These are phyloP conservation scores for Cheilosia grossa DNA, from an alignment of 2,888 invertebrate genomes.

Conservation along the genomic window DNA sequence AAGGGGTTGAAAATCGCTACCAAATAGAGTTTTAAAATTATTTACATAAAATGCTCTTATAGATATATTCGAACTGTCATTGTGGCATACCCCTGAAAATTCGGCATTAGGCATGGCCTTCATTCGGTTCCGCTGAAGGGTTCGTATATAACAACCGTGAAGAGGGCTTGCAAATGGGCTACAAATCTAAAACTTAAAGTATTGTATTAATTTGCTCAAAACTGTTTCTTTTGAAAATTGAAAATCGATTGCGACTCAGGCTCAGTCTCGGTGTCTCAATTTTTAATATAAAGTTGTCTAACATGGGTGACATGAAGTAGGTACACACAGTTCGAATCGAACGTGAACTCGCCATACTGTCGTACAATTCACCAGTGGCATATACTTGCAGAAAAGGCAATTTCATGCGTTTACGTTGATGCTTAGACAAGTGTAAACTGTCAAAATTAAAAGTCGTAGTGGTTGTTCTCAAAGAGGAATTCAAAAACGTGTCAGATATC, in stretches of 20 bases:
- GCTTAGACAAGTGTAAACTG: constrained; percentile 62
- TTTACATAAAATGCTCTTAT: constrained; percentile 49
- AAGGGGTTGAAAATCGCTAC: constrained; percentile 57
- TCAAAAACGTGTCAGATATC: constrained; percentile 42
- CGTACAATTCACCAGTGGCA: constrained; percentile 39
- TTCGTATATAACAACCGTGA: constrained; percentile 14
- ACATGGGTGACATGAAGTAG: constrained; percentile 51
- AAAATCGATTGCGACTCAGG: constrained; percentile 16
- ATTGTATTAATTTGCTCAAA: constrained; percentile 53
- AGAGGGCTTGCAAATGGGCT: constrained; percentile 38
- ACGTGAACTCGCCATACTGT: constrained; percentile 55
- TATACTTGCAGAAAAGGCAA: constrained; percentile 27
- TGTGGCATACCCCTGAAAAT: constrained; percentile 37
- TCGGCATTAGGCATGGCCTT: constrained; percentile 48
- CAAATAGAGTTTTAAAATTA: constrained; percentile 63
- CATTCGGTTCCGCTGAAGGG: constrained; percentile 19
- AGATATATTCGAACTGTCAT: neutral
- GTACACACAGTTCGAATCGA: constrained; percentile 15
- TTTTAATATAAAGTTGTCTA: constrained; percentile 72
- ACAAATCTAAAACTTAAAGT: constrained; percentile 56
- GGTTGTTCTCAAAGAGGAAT: constrained; percentile 31
- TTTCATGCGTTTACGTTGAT: constrained; percentile 37
- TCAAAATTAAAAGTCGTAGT: constrained; percentile 53
- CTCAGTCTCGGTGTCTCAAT: constrained; percentile 31
- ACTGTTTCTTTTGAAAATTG: constrained; percentile 14